Conservation (phyloP, 2,113 vertebrate genomes). For the Uropsilus gracilis region DNA sequence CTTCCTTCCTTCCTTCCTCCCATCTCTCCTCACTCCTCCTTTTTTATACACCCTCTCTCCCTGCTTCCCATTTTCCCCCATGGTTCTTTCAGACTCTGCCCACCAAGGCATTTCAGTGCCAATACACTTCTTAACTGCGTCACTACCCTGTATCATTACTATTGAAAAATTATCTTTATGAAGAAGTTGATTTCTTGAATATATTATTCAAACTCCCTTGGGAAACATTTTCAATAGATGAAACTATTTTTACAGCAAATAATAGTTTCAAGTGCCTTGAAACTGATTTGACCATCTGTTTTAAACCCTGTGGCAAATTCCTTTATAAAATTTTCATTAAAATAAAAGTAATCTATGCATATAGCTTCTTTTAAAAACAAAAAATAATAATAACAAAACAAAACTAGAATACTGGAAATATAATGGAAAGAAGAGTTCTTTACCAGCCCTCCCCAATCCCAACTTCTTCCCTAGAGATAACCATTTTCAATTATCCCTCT, state of each 20-base stretch:
- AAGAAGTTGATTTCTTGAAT: slow-evolving; percentile 71
- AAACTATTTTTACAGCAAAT: slow-evolving; percentile 75
- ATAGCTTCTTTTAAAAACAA: neutral
- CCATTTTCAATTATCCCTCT: neutral
- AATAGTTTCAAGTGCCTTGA: slow-evolving; percentile 74
- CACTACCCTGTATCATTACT: too few species aligned
- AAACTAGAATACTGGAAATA: slow-evolving; percentile 29
- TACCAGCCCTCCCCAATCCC: neutral
- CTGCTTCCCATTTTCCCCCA: too few species aligned
- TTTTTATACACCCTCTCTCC: too few species aligned
- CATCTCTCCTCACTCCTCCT: too few species aligned
- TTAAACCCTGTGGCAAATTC: slow-evolving; percentile 70
- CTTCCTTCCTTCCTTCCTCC: too few species aligned
- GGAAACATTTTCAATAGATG: slow-evolving; percentile 64
- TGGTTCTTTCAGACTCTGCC: too few species aligned
- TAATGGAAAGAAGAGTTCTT: neutral
- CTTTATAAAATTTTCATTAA: slow-evolving; percentile 74
- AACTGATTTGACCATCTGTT: slow-evolving; percentile 68
- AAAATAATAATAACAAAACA: neutral
- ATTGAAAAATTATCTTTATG: slow-evolving; percentile 66
- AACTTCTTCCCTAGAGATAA: neutral
- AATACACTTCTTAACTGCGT: too few species aligned
- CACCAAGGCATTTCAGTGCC: too few species aligned
- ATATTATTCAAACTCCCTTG: slow-evolving; percentile 66
- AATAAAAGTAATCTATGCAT: slow-evolving; percentile 66